Percentiles rank a stretch among this genome's conserved stretches.
Conservation (phyloP, 2,888 invertebrate genomes). For the Papilio elwesi region DNA sequence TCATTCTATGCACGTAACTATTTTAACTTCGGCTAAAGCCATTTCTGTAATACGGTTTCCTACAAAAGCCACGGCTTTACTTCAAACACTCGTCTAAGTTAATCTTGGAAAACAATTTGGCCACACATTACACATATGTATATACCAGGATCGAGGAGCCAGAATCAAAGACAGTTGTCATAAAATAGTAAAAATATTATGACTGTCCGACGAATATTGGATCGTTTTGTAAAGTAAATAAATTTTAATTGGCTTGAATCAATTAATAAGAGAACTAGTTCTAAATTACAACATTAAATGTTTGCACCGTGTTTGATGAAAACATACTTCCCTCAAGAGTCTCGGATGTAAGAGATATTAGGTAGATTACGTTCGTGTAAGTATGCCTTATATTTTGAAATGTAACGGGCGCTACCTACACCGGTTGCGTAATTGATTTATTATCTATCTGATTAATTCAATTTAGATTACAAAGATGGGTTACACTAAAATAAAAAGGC, state of each 20-base stretch:
- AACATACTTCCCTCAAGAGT: too few species aligned
- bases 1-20: conserved; percentile 2
- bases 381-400: too few species aligned
- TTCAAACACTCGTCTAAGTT: conserved; percentile 18
- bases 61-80: conserved; percentile 4
- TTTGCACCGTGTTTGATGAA: too few species aligned
- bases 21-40: background rate
- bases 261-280: background rate
- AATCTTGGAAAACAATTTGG: conserved; percentile 24
- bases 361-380: too few species aligned
- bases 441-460: too few species aligned
- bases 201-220: background rate
- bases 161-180: background rate
- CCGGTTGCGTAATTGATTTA: too few species aligned
- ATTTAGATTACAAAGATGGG: too few species aligned
- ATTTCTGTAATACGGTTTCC: conserved; percentile 7
- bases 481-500: too few species aligned
- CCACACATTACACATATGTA: background rate
- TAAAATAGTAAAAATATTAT: background rate
- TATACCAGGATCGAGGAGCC: too few species aligned
- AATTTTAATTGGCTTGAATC: background rate
- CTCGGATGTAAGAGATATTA: too few species aligned
- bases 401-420: too few species aligned
- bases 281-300: too few species aligned
- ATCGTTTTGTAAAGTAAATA: background rate